A percentile compares a stretch with the other conserved stretches of the same genome.
phyloP scores from a whole-genome alignment of 1,140 invertebrate genomes.

The Pogonomyrmex californicus region DNA sequence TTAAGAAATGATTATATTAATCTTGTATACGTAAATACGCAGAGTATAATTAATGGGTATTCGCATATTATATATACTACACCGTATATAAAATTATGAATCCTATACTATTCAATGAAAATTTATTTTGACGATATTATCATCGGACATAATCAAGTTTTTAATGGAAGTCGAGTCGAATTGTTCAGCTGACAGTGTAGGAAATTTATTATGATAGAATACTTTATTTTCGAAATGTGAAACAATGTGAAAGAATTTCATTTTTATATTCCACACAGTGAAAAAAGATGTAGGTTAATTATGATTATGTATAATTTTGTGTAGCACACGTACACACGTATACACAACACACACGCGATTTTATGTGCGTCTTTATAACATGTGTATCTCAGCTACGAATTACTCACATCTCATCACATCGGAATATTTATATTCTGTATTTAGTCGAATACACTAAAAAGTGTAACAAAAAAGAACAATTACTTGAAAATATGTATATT shows the following conservation, averaged over 20 bases:
- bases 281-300: background rate
- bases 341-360: constrained; percentile 22
- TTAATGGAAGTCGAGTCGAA: background rate
- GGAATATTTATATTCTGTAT: constrained; percentile 58
- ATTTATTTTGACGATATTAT: constrained; percentile 1
- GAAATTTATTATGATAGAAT: background rate
- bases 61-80: constrained; percentile 15
- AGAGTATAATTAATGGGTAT: constrained; percentile 31
- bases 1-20: constrained; percentile 30
- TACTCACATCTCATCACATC: constrained; percentile 52
- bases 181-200: background rate
- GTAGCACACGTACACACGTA: background rate
- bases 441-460: constrained; percentile 52
- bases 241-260: background rate
- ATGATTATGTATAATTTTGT: constrained; percentile 47
- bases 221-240: background rate
- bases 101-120: background rate
- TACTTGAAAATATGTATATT: constrained; percentile 62
- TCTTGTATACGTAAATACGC: constrained; percentile 32
- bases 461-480: constrained; percentile 51
- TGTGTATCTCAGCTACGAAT: constrained; percentile 45
- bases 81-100: constrained; percentile 17
- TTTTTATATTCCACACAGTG: background rate
- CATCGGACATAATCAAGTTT: background rate
- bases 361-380: constrained; percentile 40